phyloP scores from a whole-genome alignment of 2,113 vertebrate species.

The Garra rufa region DNA sequence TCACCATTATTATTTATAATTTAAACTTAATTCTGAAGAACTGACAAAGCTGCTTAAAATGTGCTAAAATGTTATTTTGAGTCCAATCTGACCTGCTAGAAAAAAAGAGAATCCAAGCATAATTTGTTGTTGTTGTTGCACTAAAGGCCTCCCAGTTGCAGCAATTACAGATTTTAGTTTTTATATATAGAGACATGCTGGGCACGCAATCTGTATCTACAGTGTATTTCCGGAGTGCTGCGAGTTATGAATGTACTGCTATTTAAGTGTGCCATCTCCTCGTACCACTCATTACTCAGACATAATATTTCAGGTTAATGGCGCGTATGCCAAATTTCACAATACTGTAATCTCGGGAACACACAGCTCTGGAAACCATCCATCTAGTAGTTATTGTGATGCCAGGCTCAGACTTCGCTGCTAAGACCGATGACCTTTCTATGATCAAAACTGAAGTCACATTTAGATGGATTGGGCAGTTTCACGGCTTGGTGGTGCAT shows the following conservation, averaged over 20 bases:
- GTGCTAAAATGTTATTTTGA: background rate
- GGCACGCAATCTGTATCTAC: background rate
- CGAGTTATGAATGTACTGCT: slow-evolving; percentile 5
- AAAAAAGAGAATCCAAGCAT: background rate
- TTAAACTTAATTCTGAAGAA: background rate
- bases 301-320: slow-evolving; percentile 34
- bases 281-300: background rate
- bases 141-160: slow-evolving; percentile 2
- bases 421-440: slow-evolving; percentile 32
- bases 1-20: background rate
- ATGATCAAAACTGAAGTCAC: slow-evolving; percentile 31
- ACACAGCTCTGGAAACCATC: slow-evolving; percentile 19
- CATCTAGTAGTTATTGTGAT: slow-evolving; percentile 35
- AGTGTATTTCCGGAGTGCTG: background rate
- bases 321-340: background rate
- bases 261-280: background rate
- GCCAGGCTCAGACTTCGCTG: background rate
- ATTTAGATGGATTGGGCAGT: slow-evolving; percentile 19
- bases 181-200: slow-evolving; percentile 9
- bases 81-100: background rate
- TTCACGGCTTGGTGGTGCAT: slow-evolving; percentile 37
- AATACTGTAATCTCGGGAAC: slow-evolving; percentile 25
- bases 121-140: background rate
- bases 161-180: slow-evolving; percentile 2
- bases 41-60: background rate